Evolutionary conservation across 2,888 invertebrate species (phyloP).

Genomic region (Diabrotica balteata): DNA sequence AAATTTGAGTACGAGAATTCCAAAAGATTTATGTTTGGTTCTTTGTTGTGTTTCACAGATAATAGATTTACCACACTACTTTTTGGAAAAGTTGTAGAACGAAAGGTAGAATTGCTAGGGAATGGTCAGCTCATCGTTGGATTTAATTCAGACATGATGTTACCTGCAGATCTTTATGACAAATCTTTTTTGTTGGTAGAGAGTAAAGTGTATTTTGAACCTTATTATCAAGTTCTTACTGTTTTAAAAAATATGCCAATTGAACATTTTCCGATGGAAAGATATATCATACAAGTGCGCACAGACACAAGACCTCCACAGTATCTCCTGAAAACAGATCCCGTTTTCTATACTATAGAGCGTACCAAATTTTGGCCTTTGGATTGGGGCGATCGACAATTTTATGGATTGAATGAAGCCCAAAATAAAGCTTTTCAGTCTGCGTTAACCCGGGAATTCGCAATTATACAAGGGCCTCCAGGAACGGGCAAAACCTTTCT

Average conservation of each 20-base stretch:
- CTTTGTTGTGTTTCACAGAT: constrained; percentile 9
- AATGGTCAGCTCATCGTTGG: constrained; percentile 65
- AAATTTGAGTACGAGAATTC: constrained; percentile 4
- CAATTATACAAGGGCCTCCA: constrained; percentile 86
- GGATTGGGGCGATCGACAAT: constrained; percentile 11
- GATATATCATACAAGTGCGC: constrained; percentile 70
- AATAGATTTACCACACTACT: constrained; percentile 1
- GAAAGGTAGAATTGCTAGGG: constrained; percentile 30
- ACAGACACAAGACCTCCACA: constrained; percentile 52
- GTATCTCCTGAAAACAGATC: constrained; percentile 30
- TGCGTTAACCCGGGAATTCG: constrained; percentile 75
- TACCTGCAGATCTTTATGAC: constrained; percentile 28
- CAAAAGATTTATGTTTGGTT: constrained; percentile 13
- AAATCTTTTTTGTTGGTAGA: constrained; percentile 66
- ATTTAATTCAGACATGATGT: constrained; percentile 26
- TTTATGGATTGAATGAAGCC: constrained; percentile 65
- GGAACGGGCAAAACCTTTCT: constrained; percentile 88
- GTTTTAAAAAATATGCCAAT: constrained; percentile 68
- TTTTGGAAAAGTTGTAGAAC: constrained; percentile 26
- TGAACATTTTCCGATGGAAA: constrained; percentile 71
- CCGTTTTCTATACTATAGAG: background rate
- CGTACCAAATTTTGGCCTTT: constrained; percentile 34
- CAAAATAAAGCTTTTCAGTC: constrained; percentile 73
- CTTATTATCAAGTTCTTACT: constrained; percentile 76
- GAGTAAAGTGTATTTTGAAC: constrained; percentile 81